Evolutionary conservation across 2,797 vertebrate genomes (phyloP), one percentile per base, ranked within the genome.

Genomic region (Acipenser oxyrinchus): DNA sequence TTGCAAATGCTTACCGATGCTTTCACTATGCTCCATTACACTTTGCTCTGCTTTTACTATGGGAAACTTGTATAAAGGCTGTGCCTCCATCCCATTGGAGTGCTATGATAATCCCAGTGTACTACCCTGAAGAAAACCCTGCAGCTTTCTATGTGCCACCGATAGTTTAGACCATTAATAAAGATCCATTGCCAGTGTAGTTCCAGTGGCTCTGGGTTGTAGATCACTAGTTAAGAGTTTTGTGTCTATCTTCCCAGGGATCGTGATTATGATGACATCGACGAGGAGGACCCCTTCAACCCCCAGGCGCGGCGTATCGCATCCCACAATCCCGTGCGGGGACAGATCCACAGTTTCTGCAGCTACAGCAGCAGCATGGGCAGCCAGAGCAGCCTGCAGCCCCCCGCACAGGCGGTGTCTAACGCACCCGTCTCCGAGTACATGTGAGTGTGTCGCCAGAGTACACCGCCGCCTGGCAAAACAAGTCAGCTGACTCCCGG

Each of bases 281-380:
- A 97, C 0, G 94, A 96, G 4, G 93, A 93, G 0, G 96, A 98
- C 72, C 96, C 96, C 0, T 99, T 98, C 82, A 98, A 97, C 82
- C 96, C 96, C 0, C 90, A 94, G 71, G 91, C 93, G 0, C 87
- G 86, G 5, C 90, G 87, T 72, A 83, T 93, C 0, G 90, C 91
- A 0, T 6, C 83, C 2, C 92, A 92, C 82, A 89, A 89, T 77
- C 89, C 91, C 0, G 81, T 78, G 0, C 86, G 93, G 68, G 88
- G 89, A 55, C 92, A 95, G 69, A 86, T 96, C 2, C 93, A 89
- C 85, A 99, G 96, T 79, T 98, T 97, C 82, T 96, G 94, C 76
- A 98, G 95, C 81, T 95, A 91, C 79, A 95, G 91, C 83, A 95
- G 95, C 77, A 95, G 95, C 81, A 76, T 94, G 71, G 92, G 91